phyloP scores from a whole-genome alignment of 2,797 vertebrate species.

The Coluber constrictor region DNA sequence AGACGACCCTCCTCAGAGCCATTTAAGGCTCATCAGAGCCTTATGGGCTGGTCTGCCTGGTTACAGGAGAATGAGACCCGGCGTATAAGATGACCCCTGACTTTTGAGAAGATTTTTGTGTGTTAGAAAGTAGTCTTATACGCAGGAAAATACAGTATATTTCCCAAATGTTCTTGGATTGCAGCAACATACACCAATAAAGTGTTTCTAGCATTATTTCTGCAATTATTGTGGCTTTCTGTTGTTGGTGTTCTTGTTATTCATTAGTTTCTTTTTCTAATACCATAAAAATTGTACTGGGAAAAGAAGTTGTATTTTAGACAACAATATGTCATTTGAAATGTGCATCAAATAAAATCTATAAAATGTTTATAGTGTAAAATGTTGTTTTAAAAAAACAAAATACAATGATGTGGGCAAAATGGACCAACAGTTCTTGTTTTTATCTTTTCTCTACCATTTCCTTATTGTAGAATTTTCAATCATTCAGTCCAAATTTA shows the following conservation, averaged over 20 bases:
- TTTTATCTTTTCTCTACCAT: neutral
- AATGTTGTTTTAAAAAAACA: neutral
- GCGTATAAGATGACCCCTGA: too few species aligned
- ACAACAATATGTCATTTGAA: neutral
- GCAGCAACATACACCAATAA: neutral
- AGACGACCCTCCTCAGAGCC: too few species aligned
- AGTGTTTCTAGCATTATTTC: neutral
- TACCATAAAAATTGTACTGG: neutral
- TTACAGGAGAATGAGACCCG: too few species aligned
- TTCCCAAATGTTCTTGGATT: neutral
- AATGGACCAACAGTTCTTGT: neutral
- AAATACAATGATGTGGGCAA: neutral
- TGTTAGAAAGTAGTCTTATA: too few species aligned
- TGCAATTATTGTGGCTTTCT: neutral
- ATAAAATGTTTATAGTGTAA: neutral
- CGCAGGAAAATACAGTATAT: too few species aligned
- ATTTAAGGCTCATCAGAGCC: too few species aligned
- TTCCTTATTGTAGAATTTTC: neutral
- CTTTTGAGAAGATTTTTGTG: too few species aligned
- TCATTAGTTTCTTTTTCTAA: neutral
- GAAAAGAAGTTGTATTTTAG: neutral
- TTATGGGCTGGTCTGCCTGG: too few species aligned
- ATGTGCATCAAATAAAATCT: neutral
- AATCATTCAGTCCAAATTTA: neutral
- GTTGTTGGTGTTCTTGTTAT: neutral